Percentiles rank a stretch among this genome's conserved stretches.
Evolutionary conservation across 2,797 vertebrate species (phyloP).

Genomic region (Intellagama lesueurii): DNA sequence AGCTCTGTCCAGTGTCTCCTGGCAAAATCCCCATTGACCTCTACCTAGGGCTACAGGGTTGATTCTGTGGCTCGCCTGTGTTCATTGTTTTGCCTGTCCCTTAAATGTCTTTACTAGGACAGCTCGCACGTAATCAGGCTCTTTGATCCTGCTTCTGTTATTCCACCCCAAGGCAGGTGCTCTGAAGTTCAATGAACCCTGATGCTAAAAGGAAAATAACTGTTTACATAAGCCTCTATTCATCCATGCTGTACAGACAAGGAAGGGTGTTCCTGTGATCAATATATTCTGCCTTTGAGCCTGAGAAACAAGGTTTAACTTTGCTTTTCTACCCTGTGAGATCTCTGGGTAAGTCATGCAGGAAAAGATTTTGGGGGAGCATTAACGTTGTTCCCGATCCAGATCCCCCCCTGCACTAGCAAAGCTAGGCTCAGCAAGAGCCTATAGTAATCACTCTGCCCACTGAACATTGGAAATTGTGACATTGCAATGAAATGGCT

Average conservation of each 20-base stretch:
- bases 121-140: background rate
- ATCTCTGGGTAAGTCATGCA: background rate
- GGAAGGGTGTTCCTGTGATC: background rate
- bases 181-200: slow-evolving; percentile 31
- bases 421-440: background rate
- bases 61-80: background rate
- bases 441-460: no score
- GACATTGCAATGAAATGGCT: background rate
- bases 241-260: slow-evolving; percentile 3
- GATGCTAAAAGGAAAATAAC: slow-evolving; percentile 13
- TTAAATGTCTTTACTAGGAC: slow-evolving; percentile 23
- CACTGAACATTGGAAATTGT: background rate
- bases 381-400: background rate
- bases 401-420: background rate
- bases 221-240: slow-evolving; percentile 29
- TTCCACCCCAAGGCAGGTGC: slow-evolving; percentile 39
- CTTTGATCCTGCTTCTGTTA: slow-evolving; percentile 13
- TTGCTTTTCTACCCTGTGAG: background rate
- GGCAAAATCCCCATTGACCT: background rate
- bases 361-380: background rate
- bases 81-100: slow-evolving; percentile 23
- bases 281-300: slow-evolving; percentile 18
- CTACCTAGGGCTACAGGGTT: background rate
- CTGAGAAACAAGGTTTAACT: background rate
- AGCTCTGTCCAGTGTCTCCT: background rate